phyloP scores from a whole-genome alignment of 2,113 vertebrate species.

The Tauraco erythrolophus region DNA sequence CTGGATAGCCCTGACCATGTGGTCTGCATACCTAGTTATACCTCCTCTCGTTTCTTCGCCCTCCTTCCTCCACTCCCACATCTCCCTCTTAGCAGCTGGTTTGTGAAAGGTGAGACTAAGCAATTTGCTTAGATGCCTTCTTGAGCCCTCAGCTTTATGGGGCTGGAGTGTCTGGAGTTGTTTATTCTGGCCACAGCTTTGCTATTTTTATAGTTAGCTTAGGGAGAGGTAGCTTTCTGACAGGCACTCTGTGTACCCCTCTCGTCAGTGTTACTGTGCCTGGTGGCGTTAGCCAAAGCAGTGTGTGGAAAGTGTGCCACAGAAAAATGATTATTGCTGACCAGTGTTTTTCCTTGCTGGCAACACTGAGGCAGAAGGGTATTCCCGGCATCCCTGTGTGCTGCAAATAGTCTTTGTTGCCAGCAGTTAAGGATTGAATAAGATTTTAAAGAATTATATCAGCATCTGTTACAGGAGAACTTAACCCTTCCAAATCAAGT shows the following conservation, averaged over 20 bases:
- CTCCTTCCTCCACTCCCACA: background rate
- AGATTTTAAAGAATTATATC: background rate
- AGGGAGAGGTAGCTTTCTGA: background rate
- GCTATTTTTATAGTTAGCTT: background rate
- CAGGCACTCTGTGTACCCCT: background rate
- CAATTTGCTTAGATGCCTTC: background rate
- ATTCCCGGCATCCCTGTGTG: background rate
- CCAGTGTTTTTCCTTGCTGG: background rate
- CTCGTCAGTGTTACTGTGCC: background rate
- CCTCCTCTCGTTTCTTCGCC: background rate
- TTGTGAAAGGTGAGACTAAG: background rate
- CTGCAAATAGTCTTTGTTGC: background rate
- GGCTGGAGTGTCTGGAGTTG: background rate
- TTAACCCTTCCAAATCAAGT: background rate
- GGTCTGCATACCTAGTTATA: background rate
- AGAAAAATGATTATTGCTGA: background rate
- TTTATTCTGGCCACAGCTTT: background rate
- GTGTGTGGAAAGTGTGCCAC: background rate
- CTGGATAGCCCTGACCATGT: background rate
- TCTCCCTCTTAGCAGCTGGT: background rate
- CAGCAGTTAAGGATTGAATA: background rate
- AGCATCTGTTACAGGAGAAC: background rate
- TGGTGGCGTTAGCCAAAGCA: background rate
- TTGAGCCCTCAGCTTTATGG: background rate
- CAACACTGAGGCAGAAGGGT: background rate